Evolutionary conservation across 30 jellyfish, hydroid and myxozoan genomes (phyloP), one percentile per base, ranked within the genome.

Genomic region (Phacellophora camtschatica): DNA sequence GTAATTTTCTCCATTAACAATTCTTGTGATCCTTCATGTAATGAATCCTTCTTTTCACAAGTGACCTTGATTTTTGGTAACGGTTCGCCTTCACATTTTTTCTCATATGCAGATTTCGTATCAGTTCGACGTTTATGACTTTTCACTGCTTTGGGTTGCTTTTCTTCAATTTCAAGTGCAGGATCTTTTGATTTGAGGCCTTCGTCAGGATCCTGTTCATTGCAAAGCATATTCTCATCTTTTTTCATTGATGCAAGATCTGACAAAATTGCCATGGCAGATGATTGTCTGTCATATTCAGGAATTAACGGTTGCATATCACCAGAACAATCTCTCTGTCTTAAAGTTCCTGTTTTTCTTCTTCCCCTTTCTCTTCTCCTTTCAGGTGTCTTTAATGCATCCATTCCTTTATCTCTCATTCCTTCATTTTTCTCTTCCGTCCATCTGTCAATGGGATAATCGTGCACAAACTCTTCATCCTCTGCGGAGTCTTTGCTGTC

Each of bases 401-500:
- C 31, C 18, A 35, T 71, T 28, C 45, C 54, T 18, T 67, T 64
- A 63, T 27, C 36, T 5, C 61, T 39, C 4, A 39, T 43, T 30
- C 63, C 22, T 2, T 63, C 74, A 49, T 25, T 66, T 27, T 36
- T 68, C 18, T 61, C 64, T 8, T 82, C 87, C 66, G 46, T 22
- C 88, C 96, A 80, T 24, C 51, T 9, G n/a, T 71, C 72, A 28
- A 58, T 31, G 15, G 70, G 58, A 56, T 65, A 80, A 31, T 80
- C 91, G 15, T 55, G 18, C 41, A 65, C 18, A 12, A 84, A 65
- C 12, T 67, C 83, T 1, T 80, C 91, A 12, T 80, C 91, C 56
- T 80, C 91, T 24, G 84, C 91, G 4, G 91, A 80, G 37, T 80
- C 91, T 27, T 80, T 80, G 68, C 91, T 66, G 1, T 80, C 91